phyloP scores from a whole-genome alignment of 2,113 vertebrate species.

The Tyrannus savana region DNA sequence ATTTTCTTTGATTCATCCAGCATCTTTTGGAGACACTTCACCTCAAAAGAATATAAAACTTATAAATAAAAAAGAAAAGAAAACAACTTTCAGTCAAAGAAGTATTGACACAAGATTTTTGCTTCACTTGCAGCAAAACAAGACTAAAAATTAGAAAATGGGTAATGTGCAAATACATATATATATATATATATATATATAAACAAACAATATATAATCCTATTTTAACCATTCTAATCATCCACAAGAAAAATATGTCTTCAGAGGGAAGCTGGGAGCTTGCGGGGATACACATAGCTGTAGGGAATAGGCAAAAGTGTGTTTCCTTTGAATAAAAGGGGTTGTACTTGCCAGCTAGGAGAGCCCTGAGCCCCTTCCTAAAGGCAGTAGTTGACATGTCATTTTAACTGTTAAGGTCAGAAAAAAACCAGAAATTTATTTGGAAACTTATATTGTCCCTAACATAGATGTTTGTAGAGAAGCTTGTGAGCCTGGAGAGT shows the following conservation, averaged over 20 bases:
- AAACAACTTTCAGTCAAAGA: not conserved
- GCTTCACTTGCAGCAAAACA: not conserved
- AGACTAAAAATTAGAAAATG: not conserved
- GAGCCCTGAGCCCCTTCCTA: not conserved
- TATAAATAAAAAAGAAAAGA: no score
- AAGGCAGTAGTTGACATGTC: not conserved
- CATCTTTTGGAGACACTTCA: not conserved
- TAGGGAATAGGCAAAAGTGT: not conserved
- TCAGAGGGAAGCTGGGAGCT: not conserved
- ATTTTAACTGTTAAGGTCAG: not conserved
- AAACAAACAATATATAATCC: not conserved
- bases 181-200: not conserved
- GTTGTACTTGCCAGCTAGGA: not conserved
- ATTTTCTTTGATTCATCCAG: not conserved
- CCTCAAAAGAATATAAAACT: not conserved
- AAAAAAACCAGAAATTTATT: not conserved
- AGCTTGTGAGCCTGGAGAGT: not conserved
- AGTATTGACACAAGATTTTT: not conserved
- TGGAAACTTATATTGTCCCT: not conserved
- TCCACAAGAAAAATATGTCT: not conserved
- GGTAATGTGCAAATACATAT: no score
- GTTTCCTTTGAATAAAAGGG: not conserved
- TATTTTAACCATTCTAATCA: not conserved
- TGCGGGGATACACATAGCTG: not conserved
- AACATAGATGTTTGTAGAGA: not conserved